Percentiles rank a stretch among this genome's conserved stretches.
phyloP scores from a whole-genome alignment of 2,113 vertebrate species.

The Epinephelus fuscoguttatus region DNA sequence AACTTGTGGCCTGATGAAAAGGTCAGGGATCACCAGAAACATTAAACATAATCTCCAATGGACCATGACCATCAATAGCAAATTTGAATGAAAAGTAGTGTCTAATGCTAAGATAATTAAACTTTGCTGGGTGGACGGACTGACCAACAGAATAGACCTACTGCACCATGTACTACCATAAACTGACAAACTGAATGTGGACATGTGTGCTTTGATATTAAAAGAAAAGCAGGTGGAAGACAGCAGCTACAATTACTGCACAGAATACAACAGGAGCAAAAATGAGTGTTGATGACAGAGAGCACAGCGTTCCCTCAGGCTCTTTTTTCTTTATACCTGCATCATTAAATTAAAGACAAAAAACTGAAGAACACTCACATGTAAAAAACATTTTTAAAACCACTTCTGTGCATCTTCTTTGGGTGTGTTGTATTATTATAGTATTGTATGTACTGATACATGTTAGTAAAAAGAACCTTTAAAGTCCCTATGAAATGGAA shows the following conservation, averaged over 20 bases:
- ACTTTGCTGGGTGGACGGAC: background rate
- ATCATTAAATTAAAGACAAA: slow-evolving; percentile 48
- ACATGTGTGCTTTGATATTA: background rate
- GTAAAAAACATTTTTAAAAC: slow-evolving; percentile 14
- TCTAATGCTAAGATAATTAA: background rate
- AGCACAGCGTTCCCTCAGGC: slow-evolving; percentile 20
- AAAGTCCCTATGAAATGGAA: too few species aligned
- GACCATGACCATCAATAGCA: slow-evolving; percentile 8
- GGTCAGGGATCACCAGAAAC: slow-evolving; percentile 49
- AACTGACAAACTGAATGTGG: background rate
- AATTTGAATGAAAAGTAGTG: slow-evolving; percentile 1
- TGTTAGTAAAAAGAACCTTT: background rate
- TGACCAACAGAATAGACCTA: background rate
- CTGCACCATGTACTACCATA: background rate
- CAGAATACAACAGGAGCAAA: slow-evolving; percentile 9
- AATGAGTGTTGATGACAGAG: slow-evolving; percentile 39
- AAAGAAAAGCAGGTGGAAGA: background rate
- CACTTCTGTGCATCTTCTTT: background rate
- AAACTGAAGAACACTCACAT: slow-evolving; percentile 22
- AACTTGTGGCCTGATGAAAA: slow-evolving; percentile 20
- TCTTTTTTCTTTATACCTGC: slow-evolving; percentile 33
- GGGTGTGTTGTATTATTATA: background rate
- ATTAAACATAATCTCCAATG: slow-evolving; percentile 6
- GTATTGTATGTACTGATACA: background rate
- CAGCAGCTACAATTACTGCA: slow-evolving; percentile 3